Evolutionary conservation across 2,888 invertebrate species (phyloP).

Genomic region (Mythimna ferrago): DNA sequence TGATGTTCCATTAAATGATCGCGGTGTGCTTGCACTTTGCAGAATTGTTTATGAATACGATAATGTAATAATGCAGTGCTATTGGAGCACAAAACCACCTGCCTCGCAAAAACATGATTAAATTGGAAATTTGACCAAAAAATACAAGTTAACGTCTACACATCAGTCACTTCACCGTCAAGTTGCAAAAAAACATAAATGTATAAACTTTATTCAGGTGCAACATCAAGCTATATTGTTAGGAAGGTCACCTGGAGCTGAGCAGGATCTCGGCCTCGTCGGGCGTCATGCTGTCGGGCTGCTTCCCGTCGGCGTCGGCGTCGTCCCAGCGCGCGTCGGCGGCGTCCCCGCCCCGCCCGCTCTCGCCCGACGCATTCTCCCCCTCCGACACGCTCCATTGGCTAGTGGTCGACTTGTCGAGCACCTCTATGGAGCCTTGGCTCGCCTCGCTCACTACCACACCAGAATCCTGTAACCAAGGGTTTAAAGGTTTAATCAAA

Average conservation of each 20-base stretch:
- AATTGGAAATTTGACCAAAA: slow-evolving; percentile 16
- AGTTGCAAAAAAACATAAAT: not conserved
- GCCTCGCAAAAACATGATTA: slow-evolving; percentile 5
- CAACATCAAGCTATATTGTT: not conserved
- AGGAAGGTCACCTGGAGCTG: slow-evolving; percentile 93
- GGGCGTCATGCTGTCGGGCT: slow-evolving; percentile 93
- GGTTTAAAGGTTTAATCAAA: not conserved
- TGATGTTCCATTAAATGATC: slow-evolving; percentile 19
- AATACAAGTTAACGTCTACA: not conserved
- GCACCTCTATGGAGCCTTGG: slow-evolving; percentile 90
- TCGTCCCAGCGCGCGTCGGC: slow-evolving; percentile 73
- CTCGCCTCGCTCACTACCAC: slow-evolving; percentile 90
- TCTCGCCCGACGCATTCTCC: slow-evolving; percentile 88
- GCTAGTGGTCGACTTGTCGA: slow-evolving; percentile 90
- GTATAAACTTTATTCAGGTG: slow-evolving; percentile 9
- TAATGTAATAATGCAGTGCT: slow-evolving; percentile 21
- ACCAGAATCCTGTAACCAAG: slow-evolving; percentile 84
- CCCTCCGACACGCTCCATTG: slow-evolving; percentile 90
- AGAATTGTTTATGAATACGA: slow-evolving; percentile 5
- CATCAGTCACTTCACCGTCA: not conserved
- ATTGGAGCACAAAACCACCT: slow-evolving; percentile 9
- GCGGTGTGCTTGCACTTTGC: slow-evolving; percentile 6
- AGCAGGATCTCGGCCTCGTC: slow-evolving; percentile 97
- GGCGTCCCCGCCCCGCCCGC: slow-evolving; percentile 76
- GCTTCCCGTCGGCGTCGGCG: slow-evolving; percentile 78